These are phyloP conservation scores for Brachyistius frenatus DNA, from an alignment of 2,113 vertebrate species.

Conservation along the genomic window DNA sequence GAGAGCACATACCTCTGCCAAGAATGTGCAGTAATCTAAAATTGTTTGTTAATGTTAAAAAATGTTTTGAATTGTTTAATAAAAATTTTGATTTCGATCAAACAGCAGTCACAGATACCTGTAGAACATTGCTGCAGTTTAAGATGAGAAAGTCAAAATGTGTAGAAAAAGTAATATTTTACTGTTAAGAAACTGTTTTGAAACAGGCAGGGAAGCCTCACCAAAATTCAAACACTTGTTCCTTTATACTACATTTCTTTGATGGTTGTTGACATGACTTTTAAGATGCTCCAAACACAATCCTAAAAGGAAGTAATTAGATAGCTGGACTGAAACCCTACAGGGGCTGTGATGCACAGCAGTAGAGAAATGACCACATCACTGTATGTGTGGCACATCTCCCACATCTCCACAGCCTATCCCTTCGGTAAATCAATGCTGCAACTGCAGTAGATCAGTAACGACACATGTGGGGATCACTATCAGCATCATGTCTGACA, in stretches of 20 bases:
- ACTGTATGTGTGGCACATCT: not conserved
- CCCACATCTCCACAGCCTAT: not conserved
- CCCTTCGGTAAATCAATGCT: constrained; percentile 3
- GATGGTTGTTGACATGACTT: not conserved
- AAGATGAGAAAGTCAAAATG: not conserved
- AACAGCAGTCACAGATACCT: not conserved
- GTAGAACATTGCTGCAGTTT: not conserved
- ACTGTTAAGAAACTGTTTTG: too few relatives aligned
- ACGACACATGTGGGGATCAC: not conserved
- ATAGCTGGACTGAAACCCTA: constrained; percentile 3
- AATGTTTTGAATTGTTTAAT: not conserved
- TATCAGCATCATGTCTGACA: constrained; percentile 34
- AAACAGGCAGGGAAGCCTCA: not conserved
- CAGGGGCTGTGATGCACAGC: constrained; percentile 8
- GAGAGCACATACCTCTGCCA: not conserved
- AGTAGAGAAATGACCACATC: not conserved
- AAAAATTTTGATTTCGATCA: not conserved
- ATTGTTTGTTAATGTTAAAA: constrained; percentile 7
- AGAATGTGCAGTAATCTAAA: not conserved
- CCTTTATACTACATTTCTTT: not conserved
- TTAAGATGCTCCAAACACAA: not conserved
- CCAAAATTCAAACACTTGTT: not conserved
- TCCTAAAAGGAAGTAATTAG: constrained; percentile 3
- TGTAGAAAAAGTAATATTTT: not conserved
- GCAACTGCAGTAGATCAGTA: not conserved